Conservation (phyloP, 2,888 invertebrate species). For the Osedax fenrisi region DNA sequence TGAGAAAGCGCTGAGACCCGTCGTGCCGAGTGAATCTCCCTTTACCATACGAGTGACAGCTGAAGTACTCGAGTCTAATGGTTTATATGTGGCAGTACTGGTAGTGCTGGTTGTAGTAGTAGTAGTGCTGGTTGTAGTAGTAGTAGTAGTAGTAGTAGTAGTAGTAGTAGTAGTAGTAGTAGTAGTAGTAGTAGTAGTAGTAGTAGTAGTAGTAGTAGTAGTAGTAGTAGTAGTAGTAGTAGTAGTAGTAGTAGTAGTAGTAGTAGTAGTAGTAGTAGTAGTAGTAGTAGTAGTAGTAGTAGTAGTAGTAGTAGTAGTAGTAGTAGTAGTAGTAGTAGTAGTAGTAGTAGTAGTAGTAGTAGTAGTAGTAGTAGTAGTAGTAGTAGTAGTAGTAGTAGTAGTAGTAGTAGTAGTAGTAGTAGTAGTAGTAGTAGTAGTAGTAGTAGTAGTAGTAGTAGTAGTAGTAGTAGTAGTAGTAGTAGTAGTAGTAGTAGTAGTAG, state of each 20-base stretch:
- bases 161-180: slow-evolving; percentile 18
- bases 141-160: slow-evolving; percentile 18
- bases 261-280: slow-evolving; percentile 18
- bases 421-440: too few relatives aligned
- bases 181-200: slow-evolving; percentile 18
- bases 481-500: too few relatives aligned
- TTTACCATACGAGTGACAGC: slow-evolving; percentile 80
- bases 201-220: slow-evolving; percentile 18
- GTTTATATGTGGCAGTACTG: too few relatives aligned
- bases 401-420: slow-evolving; percentile 18
- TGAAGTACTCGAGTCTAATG: slow-evolving; percentile 74
- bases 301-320: slow-evolving; percentile 18
- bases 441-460: too few relatives aligned
- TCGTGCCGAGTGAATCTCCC: slow-evolving; percentile 69
- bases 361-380: slow-evolving; percentile 18
- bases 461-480: too few relatives aligned
- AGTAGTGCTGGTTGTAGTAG: too few relatives aligned
- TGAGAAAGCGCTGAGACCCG: slow-evolving; percentile 71
- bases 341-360: slow-evolving; percentile 18
- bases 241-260: slow-evolving; percentile 18
- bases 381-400: slow-evolving; percentile 17
- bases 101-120: too few relatives aligned
- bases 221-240: slow-evolving; percentile 18
- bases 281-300: slow-evolving; percentile 18
- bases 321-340: slow-evolving; percentile 18